Percentiles rank a stretch among this genome's conserved stretches.
These are phyloP conservation scores for Thunnus thynnus DNA, from an alignment of 2,113 vertebrate species.

Conservation along the genomic window DNA sequence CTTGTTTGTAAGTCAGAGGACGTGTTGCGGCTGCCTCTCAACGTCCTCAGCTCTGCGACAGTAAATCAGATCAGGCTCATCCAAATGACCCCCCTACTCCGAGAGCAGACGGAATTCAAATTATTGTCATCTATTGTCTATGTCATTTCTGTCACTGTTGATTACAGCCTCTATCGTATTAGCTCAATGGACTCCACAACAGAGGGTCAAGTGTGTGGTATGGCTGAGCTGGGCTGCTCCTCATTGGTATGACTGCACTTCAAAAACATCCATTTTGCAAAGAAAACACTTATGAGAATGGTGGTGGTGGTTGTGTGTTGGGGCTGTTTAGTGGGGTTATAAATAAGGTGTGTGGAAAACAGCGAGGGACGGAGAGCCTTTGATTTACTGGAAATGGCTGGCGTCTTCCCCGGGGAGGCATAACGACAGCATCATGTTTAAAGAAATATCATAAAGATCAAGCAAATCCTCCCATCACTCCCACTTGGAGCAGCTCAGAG, in stretches of 20 bases:
- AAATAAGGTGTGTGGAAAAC: conserved; percentile 75
- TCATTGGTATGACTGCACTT: conserved; percentile 36
- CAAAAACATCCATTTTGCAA: conserved; percentile 60
- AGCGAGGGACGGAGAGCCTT: conserved; percentile 64
- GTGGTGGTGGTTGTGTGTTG: conserved; percentile 37
- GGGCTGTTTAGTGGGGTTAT: conserved; percentile 75
- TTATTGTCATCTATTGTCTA: conserved; percentile 68
- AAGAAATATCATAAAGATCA: conserved; percentile 87
- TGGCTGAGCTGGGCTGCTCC: conserved; percentile 27
- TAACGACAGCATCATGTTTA: conserved; percentile 85
- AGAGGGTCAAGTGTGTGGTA: conserved; percentile 34
- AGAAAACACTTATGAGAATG: conserved; percentile 70
- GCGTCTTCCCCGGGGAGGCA: conserved; percentile 73
- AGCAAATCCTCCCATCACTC: conserved; percentile 81
- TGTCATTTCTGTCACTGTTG: conserved; percentile 63
- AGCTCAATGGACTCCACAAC: conserved; percentile 31
- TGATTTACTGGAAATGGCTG: conserved; percentile 81
- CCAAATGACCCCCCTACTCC: conserved; percentile 41
- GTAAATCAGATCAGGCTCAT: conserved; percentile 54
- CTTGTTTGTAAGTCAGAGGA: conserved; percentile 59
- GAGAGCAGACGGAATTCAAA: conserved; percentile 64
- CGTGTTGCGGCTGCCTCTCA: conserved; percentile 1
- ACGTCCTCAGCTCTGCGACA: conserved; percentile 38
- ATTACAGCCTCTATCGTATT: conserved; percentile 50
- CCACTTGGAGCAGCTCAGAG: conserved; percentile 78